These are phyloP conservation scores for Sitta europaea DNA, from an alignment of 2,113 vertebrate species.

Conservation along the genomic window DNA sequence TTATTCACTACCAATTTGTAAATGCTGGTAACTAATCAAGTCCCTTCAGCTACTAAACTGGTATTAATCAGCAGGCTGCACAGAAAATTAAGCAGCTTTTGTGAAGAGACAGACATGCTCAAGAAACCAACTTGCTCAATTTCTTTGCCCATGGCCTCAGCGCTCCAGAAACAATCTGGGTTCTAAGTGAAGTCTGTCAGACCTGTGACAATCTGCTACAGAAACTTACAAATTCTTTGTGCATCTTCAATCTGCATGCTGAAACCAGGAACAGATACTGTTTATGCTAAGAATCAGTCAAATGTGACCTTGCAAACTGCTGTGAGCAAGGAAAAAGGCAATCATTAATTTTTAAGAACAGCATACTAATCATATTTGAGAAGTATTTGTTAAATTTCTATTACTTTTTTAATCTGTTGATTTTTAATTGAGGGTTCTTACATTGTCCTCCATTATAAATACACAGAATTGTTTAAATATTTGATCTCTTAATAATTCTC, in stretches of 20 bases:
- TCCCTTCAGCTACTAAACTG: not conserved
- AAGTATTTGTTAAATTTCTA: not conserved
- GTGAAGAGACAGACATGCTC: not conserved
- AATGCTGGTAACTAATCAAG: not conserved
- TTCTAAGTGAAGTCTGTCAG: not conserved
- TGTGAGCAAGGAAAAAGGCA: not conserved
- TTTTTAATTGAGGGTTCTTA: not conserved
- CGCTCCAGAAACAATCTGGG: not conserved
- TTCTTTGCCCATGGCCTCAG: not conserved
- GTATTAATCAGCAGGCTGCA: not conserved
- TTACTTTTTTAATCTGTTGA: not conserved
- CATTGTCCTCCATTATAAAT: not conserved
- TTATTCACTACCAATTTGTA: not conserved
- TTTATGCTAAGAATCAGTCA: not conserved
- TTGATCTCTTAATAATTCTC: not conserved
- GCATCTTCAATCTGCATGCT: not conserved
- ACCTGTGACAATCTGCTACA: not conserved
- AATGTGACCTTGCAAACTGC: not conserved
- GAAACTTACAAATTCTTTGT: not conserved
- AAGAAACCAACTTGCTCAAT: not conserved
- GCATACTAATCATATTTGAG: not conserved
- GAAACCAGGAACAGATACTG: not conserved
- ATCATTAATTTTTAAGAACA: not conserved
- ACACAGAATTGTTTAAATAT: not conserved
- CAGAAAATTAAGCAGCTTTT: constrained; percentile 12